A percentile compares a stretch with the other conserved stretches of the same genome.
Evolutionary conservation across 2,113 vertebrate genomes (phyloP).

Genomic region (Phrynosoma blainvillii): DNA sequence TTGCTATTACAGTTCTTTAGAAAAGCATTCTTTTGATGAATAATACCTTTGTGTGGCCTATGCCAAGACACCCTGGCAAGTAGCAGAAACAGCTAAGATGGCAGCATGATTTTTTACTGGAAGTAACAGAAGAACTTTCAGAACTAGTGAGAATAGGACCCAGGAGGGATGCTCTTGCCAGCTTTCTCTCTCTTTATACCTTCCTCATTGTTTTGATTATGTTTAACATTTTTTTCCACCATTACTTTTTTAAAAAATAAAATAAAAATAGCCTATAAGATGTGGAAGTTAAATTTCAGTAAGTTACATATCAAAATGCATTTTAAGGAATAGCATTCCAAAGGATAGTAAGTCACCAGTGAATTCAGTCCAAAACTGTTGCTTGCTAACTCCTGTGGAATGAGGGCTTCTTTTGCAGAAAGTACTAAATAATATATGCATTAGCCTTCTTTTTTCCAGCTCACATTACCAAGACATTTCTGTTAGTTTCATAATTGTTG

Average conservation of each 20-base stretch:
- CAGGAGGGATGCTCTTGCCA: conserved; percentile 45
- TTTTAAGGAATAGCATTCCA: background rate
- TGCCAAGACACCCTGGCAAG: background rate
- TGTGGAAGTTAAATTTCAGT: conserved; percentile 1
- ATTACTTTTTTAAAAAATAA: background rate
- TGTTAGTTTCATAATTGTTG: background rate
- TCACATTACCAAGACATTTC: background rate
- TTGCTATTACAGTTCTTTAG: conserved; percentile 35
- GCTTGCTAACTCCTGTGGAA: background rate
- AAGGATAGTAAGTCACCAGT: background rate
- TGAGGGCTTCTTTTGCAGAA: background rate
- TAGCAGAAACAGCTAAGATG: conserved; percentile 41
- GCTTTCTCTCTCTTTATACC: conserved; percentile 34
- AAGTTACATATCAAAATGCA: background rate
- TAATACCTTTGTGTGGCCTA: conserved; percentile 27
- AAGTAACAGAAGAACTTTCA: conserved; percentile 49
- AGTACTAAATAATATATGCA: background rate
- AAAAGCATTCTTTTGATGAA: conserved; percentile 40
- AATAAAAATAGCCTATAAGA: conserved; percentile 18
- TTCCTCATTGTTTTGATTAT: conserved; percentile 54
- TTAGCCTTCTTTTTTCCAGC: too few species aligned
- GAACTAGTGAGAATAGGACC: conserved; percentile 41
- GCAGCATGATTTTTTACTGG: conserved; percentile 34
- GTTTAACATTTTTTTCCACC: conserved; percentile 39
- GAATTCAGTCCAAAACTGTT: background rate